phyloP scores from a whole-genome alignment of 2,797 vertebrate species.

The Arctocebus calabarensis region DNA sequence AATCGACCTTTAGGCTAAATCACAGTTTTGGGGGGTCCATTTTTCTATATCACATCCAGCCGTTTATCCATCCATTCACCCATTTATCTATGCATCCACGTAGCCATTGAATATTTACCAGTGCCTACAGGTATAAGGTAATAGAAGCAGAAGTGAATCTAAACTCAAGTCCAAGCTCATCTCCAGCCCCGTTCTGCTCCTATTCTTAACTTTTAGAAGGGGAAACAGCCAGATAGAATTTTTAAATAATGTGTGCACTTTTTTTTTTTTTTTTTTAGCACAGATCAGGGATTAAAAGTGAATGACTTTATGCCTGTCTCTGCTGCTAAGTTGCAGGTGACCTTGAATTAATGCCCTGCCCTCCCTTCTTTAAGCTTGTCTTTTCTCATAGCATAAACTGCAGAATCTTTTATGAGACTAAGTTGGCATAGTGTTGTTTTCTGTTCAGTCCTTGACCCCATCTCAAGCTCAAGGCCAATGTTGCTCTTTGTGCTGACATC shows the following conservation, averaged over 20 bases:
- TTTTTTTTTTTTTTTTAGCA: neutral
- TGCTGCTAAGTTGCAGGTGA: neutral
- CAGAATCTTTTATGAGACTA: neutral
- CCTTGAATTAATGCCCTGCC: neutral
- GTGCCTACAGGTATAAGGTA: neutral
- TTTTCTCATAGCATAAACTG: neutral
- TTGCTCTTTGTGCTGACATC: neutral
- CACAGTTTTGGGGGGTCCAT: no score
- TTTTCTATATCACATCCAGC: neutral
- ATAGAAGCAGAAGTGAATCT: neutral
- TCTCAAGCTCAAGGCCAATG: neutral
- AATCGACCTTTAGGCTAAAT: no score
- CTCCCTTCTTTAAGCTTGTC: neutral
- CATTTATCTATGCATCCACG: no score
- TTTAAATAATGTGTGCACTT: constrained; percentile 30
- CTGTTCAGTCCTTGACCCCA: neutral
- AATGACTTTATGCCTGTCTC: neutral
- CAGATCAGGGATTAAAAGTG: neutral
- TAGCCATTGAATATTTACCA: neutral
- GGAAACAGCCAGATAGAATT: neutral
- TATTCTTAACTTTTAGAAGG: neutral
- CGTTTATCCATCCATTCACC: neutral
- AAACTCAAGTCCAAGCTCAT: neutral
- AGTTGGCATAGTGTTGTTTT: no score
- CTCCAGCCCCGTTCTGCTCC: neutral